phyloP scores from a whole-genome alignment of 2,888 invertebrate species.

The Helicoverpa assulta region DNA sequence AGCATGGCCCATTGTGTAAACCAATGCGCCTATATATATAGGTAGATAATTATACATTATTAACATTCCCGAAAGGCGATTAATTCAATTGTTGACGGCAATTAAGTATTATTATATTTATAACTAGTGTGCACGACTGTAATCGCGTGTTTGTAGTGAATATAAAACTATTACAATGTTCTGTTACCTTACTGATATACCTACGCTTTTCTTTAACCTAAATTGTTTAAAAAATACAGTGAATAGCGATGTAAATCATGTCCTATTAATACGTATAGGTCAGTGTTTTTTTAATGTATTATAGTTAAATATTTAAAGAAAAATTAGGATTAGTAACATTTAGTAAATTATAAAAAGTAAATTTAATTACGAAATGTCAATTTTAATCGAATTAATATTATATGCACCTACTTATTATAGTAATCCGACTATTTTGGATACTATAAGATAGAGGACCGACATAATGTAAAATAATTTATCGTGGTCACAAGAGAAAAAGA shows the following conservation, averaged over 20 bases:
- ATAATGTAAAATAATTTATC: constrained; percentile 25
- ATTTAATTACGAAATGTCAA: too few relatives aligned
- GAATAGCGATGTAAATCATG: background rate
- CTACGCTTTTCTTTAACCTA: constrained; percentile 40
- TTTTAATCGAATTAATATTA: too few relatives aligned
- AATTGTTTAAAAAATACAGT: constrained; percentile 16
- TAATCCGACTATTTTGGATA: too few relatives aligned
- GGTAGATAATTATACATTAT: constrained; percentile 35
- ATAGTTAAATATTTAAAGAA: too few relatives aligned
- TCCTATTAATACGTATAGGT: background rate
- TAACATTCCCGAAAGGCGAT: constrained; percentile 37
- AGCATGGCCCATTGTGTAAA: constrained; percentile 9
- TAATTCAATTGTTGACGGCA: constrained; percentile 55
- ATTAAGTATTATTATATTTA: constrained; percentile 55
- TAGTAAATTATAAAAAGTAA: too few relatives aligned
- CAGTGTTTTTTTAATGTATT: background rate
- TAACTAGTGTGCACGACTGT: constrained; percentile 39
- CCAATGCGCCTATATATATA: background rate
- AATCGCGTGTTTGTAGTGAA: constrained; percentile 55
- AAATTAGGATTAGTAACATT: too few relatives aligned
- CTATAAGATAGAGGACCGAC: background rate
- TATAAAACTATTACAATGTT: constrained; percentile 55
- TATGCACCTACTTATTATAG: too few relatives aligned
- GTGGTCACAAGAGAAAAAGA: constrained; percentile 16
- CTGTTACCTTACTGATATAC: constrained; percentile 51